Evolutionary conservation across 2,797 vertebrate genomes (phyloP), one percentile per base, ranked within the genome.

Genomic region (Cryptoblepharus egeriae): DNA sequence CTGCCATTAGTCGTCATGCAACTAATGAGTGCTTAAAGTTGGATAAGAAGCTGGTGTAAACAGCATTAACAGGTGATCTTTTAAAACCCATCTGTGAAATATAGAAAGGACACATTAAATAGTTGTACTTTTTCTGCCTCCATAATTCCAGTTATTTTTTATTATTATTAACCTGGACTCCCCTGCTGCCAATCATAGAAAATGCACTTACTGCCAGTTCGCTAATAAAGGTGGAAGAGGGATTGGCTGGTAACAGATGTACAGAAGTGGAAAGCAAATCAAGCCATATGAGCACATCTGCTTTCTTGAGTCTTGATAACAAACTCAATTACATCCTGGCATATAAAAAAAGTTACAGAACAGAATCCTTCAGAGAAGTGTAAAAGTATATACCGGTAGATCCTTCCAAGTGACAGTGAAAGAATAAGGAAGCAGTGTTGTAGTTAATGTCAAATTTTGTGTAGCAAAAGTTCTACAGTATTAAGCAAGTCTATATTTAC

Each of bases 171-270:
- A 13, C 37, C 57, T 68, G 37, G 45, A 18, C 24, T 32, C 55
- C 15, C 42, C 52, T 58, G 57, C 30, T 63, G 24, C 67, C 26
- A 32, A 2, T 69, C 16, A 37, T 10, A 64, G 8, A n/a, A 28
- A 37, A 57, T 3, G 11, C 15, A 83, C 80, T 77, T 0, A 82
- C 86, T 87, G 84, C 76, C 83, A 80, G 72, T 77, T 90, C 78
- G 76, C 75, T 86, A 79, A 65, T 85, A 37, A 82, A 82, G 86
- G 71, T 64, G 67, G 82, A 87, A 87, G 79, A 60, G 61, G 58
- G 61, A 61, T 78, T 76, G 88, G 8, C 77, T 91, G 88, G 74
- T 61, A 85, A 18, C 58, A 42, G 45, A 45, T 35, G 73, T 24
- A 68, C 69, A 76, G 45, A 42, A 32, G 45, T 7, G 9, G 16